phyloP scores from a whole-genome alignment of 2,888 invertebrate genomes.

The Platypus cylindrus region DNA sequence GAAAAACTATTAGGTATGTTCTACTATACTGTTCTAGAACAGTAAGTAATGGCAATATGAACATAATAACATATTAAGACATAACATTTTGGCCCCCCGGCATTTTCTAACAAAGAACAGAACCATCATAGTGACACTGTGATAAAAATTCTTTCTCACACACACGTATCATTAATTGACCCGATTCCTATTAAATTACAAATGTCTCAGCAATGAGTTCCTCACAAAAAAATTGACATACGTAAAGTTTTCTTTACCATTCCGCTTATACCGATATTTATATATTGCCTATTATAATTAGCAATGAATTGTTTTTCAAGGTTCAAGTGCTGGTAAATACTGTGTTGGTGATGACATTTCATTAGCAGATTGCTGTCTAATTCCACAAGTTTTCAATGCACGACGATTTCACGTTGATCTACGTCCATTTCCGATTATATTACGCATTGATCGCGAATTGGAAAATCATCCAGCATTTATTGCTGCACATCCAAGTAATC shows the following conservation, averaged over 20 bases:
- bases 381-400: constrained; percentile 93
- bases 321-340: constrained; percentile 61
- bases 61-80: no score
- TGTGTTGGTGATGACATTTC: constrained; percentile 77
- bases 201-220: no score
- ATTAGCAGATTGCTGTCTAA: constrained; percentile 87
- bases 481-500: constrained; percentile 79
- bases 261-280: not conserved
- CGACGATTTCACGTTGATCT: constrained; percentile 88
- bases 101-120: no score
- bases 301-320: constrained; percentile 36
- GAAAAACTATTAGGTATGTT: constrained; percentile 56
- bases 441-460: constrained; percentile 74
- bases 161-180: no score
- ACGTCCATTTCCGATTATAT: constrained; percentile 77
- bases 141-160: no score
- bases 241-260: no score
- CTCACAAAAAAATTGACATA: no score
- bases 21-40: no score
- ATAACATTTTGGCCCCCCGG: no score
- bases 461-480: constrained; percentile 83
- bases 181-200: no score
- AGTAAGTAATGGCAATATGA: no score
- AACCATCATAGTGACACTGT: no score
- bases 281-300: not conserved